Conservation (phyloP, 2,888 invertebrate genomes). For the Pedicia rivosa region DNA sequence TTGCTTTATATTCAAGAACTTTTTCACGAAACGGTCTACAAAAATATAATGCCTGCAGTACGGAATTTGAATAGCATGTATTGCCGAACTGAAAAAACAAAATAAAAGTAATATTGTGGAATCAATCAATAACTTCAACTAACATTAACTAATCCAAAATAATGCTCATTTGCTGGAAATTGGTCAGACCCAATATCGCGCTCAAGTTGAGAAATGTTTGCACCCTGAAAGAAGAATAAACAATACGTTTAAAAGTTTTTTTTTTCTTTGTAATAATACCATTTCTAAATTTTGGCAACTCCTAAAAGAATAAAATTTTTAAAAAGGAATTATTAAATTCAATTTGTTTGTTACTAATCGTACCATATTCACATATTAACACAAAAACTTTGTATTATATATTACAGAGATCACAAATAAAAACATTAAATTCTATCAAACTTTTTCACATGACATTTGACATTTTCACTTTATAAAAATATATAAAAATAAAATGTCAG, state of each 20-base stretch:
- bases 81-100: constrained; percentile 76
- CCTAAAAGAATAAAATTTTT: no score
- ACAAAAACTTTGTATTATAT: no score
- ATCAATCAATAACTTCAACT: constrained; percentile 30
- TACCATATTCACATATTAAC: no score
- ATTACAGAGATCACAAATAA: no score
- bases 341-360: no score
- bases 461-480: no score
- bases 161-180: constrained; percentile 97
- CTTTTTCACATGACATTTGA: no score
- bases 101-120: not conserved
- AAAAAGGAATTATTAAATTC: no score
- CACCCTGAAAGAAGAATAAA: constrained; percentile 62
- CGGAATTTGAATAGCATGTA: constrained; percentile 99
- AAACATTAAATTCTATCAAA: no score
- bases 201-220: constrained; percentile 98
- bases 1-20: constrained; percentile 94
- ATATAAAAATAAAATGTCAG: no score
- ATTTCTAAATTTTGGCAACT: not conserved
- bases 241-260: no score
- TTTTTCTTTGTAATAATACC: not conserved
- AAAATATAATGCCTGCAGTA: constrained; percentile 97
- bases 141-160: constrained; percentile 98
- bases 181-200: constrained; percentile 98
- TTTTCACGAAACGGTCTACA: constrained; percentile 98